These are phyloP conservation scores for Ophonus ardosiacus DNA, from an alignment of 2,888 invertebrate species.

Conservation along the genomic window DNA sequence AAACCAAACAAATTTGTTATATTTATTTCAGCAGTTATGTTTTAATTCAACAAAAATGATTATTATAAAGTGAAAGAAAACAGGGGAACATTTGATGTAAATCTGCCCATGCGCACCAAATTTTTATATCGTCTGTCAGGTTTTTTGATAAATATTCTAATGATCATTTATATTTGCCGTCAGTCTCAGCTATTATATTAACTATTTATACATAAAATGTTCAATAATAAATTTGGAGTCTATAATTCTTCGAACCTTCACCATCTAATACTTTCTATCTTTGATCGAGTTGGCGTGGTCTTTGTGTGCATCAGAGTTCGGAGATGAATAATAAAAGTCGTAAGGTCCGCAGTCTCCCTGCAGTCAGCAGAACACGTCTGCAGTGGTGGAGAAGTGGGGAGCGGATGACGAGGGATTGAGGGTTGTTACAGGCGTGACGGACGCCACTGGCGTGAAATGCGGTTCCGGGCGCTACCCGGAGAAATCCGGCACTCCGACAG, in stretches of 20 bases:
- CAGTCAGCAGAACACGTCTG: neutral
- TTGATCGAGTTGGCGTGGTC: neutral
- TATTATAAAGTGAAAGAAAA: too few relatives aligned
- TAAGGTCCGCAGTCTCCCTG: neutral
- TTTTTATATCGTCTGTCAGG: too few relatives aligned
- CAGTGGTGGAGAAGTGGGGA: neutral
- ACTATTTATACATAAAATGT: too few relatives aligned
- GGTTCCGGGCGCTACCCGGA: conserved; percentile 18
- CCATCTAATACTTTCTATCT: neutral
- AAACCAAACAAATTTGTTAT: too few relatives aligned
- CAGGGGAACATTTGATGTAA: too few relatives aligned
- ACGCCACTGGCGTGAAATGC: conserved; percentile 58
- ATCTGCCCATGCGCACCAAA: too few relatives aligned
- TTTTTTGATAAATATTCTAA: too few relatives aligned
- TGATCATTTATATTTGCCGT: too few relatives aligned
- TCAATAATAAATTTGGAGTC: too few relatives aligned
- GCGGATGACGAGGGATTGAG: neutral
- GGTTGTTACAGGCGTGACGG: conserved; percentile 56
- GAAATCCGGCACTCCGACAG: neutral
- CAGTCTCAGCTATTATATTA: too few relatives aligned
- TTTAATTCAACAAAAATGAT: too few relatives aligned
- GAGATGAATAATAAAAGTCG: neutral
- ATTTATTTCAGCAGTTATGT: too few relatives aligned
- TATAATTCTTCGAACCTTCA: neutral
- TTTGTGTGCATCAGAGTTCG: neutral